Evolutionary conservation across 1,140 invertebrate species (phyloP).

Genomic region (Apis cerana): DNA sequence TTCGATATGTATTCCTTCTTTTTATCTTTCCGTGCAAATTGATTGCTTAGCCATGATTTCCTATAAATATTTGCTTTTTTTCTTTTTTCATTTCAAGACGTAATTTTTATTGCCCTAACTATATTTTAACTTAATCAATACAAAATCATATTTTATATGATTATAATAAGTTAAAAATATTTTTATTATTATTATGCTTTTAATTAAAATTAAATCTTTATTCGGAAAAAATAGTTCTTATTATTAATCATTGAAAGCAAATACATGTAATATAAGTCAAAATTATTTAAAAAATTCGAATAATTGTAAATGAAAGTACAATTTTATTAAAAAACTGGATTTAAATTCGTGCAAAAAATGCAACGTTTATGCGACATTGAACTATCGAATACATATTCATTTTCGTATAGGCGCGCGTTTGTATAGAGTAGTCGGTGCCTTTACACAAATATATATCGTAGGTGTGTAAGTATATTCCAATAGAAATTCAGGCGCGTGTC

Average conservation of each 20-base stretch:
- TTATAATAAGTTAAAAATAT: neutral
- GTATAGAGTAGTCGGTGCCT: neutral
- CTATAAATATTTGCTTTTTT: neutral
- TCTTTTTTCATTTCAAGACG: neutral
- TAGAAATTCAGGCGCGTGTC: constrained; percentile 27
- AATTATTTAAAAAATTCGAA: no score
- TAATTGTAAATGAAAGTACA: neutral
- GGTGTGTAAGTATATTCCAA: neutral
- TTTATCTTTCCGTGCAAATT: neutral
- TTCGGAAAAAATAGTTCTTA: neutral
- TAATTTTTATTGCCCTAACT: neutral
- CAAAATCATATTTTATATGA: neutral
- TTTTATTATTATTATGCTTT: neutral
- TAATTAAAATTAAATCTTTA: neutral
- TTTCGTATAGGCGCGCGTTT: constrained; percentile 34
- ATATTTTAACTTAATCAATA: neutral
- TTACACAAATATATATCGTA: neutral
- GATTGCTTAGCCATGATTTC: constrained; percentile 5
- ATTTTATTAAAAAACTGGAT: neutral
- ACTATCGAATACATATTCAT: constrained; percentile 3
- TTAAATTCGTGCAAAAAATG: neutral
- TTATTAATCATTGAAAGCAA: neutral
- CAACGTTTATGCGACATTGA: neutral
- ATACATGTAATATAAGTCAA: rapidly evolving
- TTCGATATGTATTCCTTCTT: constrained; percentile 23